Base-by-base conservation (phyloP, 2,888 invertebrate genomes). In the Ophraella communa region DNA sequence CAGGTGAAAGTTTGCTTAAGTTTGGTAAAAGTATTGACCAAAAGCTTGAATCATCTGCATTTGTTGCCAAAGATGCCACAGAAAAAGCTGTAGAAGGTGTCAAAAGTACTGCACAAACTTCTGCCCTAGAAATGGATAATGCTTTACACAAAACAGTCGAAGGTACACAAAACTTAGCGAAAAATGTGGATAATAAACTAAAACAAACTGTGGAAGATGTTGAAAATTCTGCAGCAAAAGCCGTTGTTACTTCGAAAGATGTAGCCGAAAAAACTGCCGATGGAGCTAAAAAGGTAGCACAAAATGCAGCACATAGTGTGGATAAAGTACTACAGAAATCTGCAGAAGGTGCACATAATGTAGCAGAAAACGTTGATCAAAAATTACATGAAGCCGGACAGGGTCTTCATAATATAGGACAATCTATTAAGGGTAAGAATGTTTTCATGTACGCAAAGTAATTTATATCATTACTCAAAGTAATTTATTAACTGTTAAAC, bases 101-200 rank as follows among this genome's bases (percentile, higher is more conserved):
- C 14, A 63, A 69, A 20, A 67, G 64, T 30, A 66, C 58, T 57
- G 70, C 68, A 20, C 69, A 69, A 27, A 67, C 64, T 24, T 18
- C 69, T 3, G 71, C 68, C 2, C 64, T 49, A 49, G 83, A 85
- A 7, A 85, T 88, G 44, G 89, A 89, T 89, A 79, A 84, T 68
- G 89, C 89, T 80, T 80, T 89, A 73, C 85, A 87, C 1, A 20
- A 45, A 18, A 45, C 44, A 60, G 64, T 54, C 23, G 59, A 57
- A 44, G 68, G 62, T 2, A 59, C 65, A 10, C 67, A 68, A 55
- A 65, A 65, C 33, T 47, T 66, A 3, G 69, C 55, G 8, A 55
- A 35, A 24, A 83, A 85, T 11, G 85, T 88, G 51, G 89, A 89
- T 77, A 78, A 85, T 68, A 89, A 89, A 81, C 79, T 89, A 73